Evolutionary conservation across 1,140 invertebrate genomes (phyloP).

Genomic region (Ceratosolen fusciceps): DNA sequence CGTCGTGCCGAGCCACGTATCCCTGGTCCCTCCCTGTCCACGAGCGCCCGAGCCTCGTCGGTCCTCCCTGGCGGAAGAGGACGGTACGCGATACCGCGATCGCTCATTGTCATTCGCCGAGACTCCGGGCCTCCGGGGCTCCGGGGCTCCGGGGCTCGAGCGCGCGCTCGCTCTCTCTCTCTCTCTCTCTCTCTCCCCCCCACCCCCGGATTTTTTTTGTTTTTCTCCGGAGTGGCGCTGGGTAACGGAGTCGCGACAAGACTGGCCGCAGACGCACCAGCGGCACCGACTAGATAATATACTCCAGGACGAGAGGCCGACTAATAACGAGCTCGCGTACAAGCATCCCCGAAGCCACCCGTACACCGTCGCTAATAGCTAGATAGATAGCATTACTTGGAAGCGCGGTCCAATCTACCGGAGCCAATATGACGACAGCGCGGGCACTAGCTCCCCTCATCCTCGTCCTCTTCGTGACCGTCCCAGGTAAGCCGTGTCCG

Average conservation of each 20-base stretch:
- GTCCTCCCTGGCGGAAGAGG: background rate
- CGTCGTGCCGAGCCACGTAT: too few relatives aligned
- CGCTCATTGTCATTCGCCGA: slow-evolving; percentile 23
- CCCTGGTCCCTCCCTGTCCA: background rate
- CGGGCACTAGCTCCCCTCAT: slow-evolving; percentile 60
- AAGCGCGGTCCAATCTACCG: background rate
- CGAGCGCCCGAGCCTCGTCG: background rate
- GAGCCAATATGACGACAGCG: slow-evolving; percentile 28
- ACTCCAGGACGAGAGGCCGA: background rate
- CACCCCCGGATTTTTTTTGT: background rate
- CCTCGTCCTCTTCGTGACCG: slow-evolving; percentile 60
- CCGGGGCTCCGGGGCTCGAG: background rate
- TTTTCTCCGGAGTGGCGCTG: background rate
- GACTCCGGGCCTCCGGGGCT: background rate
- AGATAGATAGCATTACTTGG: too few relatives aligned
- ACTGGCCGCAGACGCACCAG: slow-evolving; percentile 19
- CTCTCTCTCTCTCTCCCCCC: background rate
- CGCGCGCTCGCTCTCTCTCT: background rate
- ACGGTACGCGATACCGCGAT: background rate
- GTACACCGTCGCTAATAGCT: slow-evolving; percentile 55
- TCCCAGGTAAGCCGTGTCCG: slow-evolving; percentile 61
- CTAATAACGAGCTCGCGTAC: background rate
- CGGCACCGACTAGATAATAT: slow-evolving; percentile 33
- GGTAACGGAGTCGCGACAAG: slow-evolving; percentile 11
- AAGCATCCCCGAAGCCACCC: slow-evolving; percentile 29